Percentiles rank a stretch among this genome's conserved stretches.
Evolutionary conservation across 2,797 vertebrate species (phyloP).

Genomic region (Hippopotamyrus pictus): DNA sequence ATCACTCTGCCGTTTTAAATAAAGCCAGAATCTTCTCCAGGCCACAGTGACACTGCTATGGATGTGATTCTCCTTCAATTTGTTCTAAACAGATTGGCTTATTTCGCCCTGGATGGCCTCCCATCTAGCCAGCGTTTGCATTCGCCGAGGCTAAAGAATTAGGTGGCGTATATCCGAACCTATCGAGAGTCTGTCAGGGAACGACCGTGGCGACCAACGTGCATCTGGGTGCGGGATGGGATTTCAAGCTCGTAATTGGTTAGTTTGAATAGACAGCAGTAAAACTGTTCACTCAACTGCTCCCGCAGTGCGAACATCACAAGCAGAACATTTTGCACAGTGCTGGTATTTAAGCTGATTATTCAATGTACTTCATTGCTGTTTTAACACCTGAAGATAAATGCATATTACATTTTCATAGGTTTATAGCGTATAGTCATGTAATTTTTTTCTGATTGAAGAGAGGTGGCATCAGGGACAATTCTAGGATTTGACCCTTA

Average conservation of each 20-base stretch:
- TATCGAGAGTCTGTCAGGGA: not conserved
- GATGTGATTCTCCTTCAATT: not conserved
- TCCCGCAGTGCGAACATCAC: not conserved
- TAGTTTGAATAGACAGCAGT: not conserved
- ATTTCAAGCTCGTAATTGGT: not conserved
- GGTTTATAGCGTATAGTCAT: not conserved
- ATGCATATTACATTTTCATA: not conserved
- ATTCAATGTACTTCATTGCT: not conserved
- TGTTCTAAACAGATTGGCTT: not conserved
- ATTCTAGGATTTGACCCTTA: not conserved
- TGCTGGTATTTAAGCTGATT: not conserved
- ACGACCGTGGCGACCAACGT: not conserved
- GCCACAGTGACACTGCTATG: not conserved
- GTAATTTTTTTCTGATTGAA: not conserved
- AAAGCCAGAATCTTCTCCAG: not conserved
- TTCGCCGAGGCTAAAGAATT: not conserved
- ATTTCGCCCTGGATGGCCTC: not conserved
- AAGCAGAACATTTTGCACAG: not conserved
- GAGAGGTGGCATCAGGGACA: not conserved
- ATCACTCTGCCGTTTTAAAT: conserved; percentile 5
- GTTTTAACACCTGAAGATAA: not conserved
- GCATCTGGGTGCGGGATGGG: not conserved
- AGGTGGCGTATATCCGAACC: not conserved
- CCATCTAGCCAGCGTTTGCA: not conserved
- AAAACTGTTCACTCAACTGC: not conserved